phyloP scores from a whole-genome alignment of 2,113 vertebrate species.

The Ciconia boyciana region DNA sequence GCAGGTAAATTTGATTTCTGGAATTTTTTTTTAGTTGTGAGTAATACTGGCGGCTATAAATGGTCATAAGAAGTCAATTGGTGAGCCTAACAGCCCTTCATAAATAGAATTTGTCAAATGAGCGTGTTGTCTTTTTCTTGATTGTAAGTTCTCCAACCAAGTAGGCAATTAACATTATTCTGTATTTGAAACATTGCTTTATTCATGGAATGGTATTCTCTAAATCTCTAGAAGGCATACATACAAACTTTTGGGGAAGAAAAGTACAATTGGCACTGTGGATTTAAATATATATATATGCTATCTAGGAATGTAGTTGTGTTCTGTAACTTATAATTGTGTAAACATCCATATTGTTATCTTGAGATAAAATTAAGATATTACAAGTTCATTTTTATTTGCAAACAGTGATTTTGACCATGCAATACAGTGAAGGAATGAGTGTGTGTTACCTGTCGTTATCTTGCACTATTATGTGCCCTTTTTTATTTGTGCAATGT shows the following conservation, averaged over 20 bases:
- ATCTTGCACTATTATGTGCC: not conserved
- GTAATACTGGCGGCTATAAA: not conserved
- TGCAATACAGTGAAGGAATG: not conserved
- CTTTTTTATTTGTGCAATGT: not conserved
- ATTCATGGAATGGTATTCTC: not conserved
- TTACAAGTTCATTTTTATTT: not conserved
- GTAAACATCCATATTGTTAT: not conserved
- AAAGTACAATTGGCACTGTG: not conserved
- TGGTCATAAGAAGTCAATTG: not conserved
- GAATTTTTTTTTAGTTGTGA: not conserved
- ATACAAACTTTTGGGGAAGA: not conserved
- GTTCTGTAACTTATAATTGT: not conserved
- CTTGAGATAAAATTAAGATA: not conserved
- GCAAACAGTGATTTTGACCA: not conserved
- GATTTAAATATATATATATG: not conserved
- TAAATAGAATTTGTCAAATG: not conserved
- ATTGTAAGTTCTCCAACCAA: not conserved
- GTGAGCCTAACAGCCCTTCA: not conserved
- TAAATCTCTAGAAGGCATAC: not conserved
- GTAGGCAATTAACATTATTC: not conserved
- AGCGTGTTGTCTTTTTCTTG: not conserved
- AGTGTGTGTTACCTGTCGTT: not conserved
- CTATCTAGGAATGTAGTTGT: not conserved
- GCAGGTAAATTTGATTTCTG: constrained; percentile 81
- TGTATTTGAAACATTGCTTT: not conserved